Evolutionary conservation across 2,888 invertebrate species (phyloP), one percentile per base, ranked within the genome.

Genomic region (Boloria selene): DNA sequence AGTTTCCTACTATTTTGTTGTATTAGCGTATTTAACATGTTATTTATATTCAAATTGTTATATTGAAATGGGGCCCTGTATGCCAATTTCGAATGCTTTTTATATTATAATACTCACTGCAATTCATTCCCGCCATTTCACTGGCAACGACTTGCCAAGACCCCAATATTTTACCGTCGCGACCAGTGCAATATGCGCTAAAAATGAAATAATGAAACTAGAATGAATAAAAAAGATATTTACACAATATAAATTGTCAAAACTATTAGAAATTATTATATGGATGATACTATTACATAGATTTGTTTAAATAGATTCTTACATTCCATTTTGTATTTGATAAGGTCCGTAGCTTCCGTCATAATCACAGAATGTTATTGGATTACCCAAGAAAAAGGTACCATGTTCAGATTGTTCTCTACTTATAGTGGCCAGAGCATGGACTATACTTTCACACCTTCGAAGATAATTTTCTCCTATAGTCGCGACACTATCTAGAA

Each of bases 321-420:
- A 94, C 95, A 90, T 87, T 77, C 93, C 93, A 70, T 91, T 92
- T 64, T 74, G 72, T 67, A 94, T 88, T 76, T 90, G 92, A 75
- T 90, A 93, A 49, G 88, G 79, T 17, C 94, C 94, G 78, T 93
- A 95, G 73, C 93, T 93, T 16, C 95, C 95, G 78, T 95, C 95
- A 70, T 92, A 94, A 77, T 95, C 94, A 77, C 95, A 96, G 69
- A 89, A 83, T 5, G 93, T 83, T 51, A 82, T 80, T 18, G 92
- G 90, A 68, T 93, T 87, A 61, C 93, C 93, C 31, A 93, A 84
- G 74, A 93, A 90, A 17, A 75, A 83, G 3, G 94, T 94, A 17
- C 95, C 95, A 78, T 95, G 95, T 18, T 88, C 85, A 4, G 81
- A 81, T 74, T 95, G 92, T 77, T 94, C 93, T 56, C 87, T 83